Evolutionary conservation across 2,888 invertebrate species (phyloP).

Genomic region (Rhodophaea formosa): DNA sequence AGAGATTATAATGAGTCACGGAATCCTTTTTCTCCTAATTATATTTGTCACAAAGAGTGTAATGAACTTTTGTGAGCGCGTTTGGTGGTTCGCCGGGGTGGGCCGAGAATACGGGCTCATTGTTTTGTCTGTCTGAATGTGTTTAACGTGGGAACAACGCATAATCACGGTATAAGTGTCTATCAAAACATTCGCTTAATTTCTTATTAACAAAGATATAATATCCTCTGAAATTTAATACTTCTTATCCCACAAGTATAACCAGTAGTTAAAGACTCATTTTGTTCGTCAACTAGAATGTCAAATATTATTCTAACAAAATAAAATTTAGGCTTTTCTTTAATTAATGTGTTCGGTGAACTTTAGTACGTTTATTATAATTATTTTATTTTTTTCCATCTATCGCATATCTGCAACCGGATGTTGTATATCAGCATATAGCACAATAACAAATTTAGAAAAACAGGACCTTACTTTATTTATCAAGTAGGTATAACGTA

Average conservation of each 20-base stretch:
- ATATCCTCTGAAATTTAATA: neutral
- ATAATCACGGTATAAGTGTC: conserved; percentile 19
- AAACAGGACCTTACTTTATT: neutral
- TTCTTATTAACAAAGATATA: neutral
- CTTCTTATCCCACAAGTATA: too few species aligned
- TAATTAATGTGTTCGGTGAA: too few species aligned
- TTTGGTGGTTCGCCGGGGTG: conserved; percentile 54
- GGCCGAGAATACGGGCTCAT: conserved; percentile 71
- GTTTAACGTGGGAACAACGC: conserved; percentile 62
- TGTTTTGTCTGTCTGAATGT: conserved; percentile 57
- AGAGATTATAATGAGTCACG: conserved; percentile 6
- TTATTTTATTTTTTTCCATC: too few species aligned
- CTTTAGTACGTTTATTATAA: too few species aligned
- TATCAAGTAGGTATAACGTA: neutral
- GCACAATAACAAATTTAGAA: neutral
- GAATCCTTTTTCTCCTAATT: conserved; percentile 14
- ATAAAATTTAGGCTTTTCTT: too few species aligned
- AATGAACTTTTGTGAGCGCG: conserved; percentile 46
- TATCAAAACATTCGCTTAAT: neutral
- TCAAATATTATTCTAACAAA: too few species aligned
- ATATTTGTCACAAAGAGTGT: conserved; percentile 38
- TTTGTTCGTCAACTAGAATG: too few species aligned
- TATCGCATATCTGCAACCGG: neutral
- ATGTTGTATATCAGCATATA: neutral
- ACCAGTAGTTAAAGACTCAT: too few species aligned